A percentile compares a stretch with the other conserved stretches of the same genome.
Evolutionary conservation across 92 coral and sea anemone genomes (phyloP).

Genomic region (Umimayanthus chanpuru): DNA sequence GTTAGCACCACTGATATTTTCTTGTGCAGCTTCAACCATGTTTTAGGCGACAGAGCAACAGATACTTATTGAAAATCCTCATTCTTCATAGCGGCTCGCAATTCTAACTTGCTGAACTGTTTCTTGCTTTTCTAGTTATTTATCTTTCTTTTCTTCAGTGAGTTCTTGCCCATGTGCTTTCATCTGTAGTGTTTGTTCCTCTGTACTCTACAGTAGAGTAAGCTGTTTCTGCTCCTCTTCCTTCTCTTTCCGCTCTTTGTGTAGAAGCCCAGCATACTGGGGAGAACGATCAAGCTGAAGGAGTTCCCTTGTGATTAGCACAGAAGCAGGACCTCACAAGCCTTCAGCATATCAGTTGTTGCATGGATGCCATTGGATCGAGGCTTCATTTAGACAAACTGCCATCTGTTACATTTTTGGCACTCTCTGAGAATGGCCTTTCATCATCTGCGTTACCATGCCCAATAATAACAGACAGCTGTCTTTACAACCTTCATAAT

Average conservation of each 20-base stretch:
- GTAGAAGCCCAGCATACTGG: constrained; percentile 29
- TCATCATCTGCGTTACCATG: constrained; percentile 53
- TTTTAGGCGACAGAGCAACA: constrained; percentile 13
- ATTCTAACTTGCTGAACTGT: constrained; percentile 24
- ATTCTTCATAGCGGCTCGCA: constrained; percentile 1
- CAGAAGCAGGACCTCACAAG: constrained; percentile 53
- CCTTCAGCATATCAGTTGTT: constrained; percentile 48
- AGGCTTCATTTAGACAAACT: constrained; percentile 50
- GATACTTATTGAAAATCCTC: not conserved
- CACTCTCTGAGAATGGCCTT: constrained; percentile 55
- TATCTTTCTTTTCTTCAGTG: constrained; percentile 41
- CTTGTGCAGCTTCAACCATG: not conserved
- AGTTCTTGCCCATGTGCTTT: constrained; percentile 32
- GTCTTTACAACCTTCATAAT: constrained; percentile 36
- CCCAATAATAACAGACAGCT: constrained; percentile 45
- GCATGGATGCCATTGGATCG: constrained; percentile 47
- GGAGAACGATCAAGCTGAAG: constrained; percentile 53
- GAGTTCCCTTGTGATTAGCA: constrained; percentile 54
- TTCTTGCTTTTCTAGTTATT: constrained; percentile 47
- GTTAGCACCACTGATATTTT: not conserved
- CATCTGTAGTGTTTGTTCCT: constrained; percentile 28
- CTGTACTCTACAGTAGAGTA: constrained; percentile 17
- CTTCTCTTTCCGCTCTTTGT: constrained; percentile 27
- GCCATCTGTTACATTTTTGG: constrained; percentile 47
- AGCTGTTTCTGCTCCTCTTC: constrained; percentile 38